These are phyloP conservation scores for Sebastes minor DNA, from an alignment of 2,797 vertebrate genomes.

Conservation along the genomic window DNA sequence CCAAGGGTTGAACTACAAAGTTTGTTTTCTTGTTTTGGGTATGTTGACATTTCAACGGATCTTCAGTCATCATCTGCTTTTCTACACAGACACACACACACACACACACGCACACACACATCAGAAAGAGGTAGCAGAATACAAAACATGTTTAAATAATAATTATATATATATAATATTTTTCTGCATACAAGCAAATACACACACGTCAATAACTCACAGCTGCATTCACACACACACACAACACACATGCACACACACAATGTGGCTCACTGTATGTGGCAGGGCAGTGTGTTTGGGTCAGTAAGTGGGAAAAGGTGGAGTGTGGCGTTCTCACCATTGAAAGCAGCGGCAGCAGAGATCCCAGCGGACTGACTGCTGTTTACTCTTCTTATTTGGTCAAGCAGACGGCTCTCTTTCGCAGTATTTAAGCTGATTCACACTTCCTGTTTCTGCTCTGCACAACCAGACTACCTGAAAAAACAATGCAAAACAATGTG, in stretches of 20 bases:
- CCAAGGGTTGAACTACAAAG: background rate
- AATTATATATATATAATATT: background rate
- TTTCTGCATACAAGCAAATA: background rate
- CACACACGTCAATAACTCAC: background rate
- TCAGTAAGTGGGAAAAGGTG: slow-evolving; percentile 57
- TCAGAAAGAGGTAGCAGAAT: background rate
- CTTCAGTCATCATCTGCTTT: slow-evolving; percentile 15
- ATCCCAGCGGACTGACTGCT: slow-evolving; percentile 30
- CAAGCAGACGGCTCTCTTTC: slow-evolving; percentile 1
- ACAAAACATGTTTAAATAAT: background rate
- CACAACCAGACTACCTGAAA: background rate
- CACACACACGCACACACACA: background rate
- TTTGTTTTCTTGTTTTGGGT: slow-evolving; percentile 22
- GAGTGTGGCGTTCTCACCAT: slow-evolving; percentile 53
- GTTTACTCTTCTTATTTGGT: slow-evolving; percentile 29
- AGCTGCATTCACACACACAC: background rate
- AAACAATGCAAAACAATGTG: background rate
- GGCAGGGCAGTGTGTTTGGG: slow-evolving; percentile 18
- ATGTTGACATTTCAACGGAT: background rate
- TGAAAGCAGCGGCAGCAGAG: slow-evolving; percentile 38
- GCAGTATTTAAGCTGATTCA: background rate
- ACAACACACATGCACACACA: background rate
- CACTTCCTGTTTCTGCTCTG: slow-evolving; percentile 20
- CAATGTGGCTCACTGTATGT: background rate
- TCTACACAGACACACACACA: background rate